Evolutionary conservation across 2,113 vertebrate species (phyloP).

Genomic region (Centropristis striata): DNA sequence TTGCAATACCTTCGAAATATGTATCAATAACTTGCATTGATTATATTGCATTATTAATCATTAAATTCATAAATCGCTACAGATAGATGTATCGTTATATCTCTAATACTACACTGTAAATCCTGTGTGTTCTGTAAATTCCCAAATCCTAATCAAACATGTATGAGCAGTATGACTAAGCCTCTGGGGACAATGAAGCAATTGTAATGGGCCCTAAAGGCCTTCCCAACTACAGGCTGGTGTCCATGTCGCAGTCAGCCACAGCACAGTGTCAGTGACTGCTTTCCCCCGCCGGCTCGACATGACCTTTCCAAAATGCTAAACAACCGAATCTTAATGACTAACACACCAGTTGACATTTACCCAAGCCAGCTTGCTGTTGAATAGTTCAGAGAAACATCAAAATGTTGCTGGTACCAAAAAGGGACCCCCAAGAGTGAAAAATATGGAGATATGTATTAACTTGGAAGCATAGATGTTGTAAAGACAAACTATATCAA

Average conservation of each 20-base stretch:
- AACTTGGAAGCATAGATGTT: not conserved
- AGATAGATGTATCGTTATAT: too few species aligned
- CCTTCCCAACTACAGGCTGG: slow-evolving; percentile 3
- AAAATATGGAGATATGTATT: not conserved
- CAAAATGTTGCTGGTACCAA: slow-evolving; percentile 59
- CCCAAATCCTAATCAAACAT: slow-evolving; percentile 10
- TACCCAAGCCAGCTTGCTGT: slow-evolving; percentile 62
- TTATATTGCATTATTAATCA: too few species aligned
- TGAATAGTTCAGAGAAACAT: slow-evolving; percentile 66
- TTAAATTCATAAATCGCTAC: too few species aligned
- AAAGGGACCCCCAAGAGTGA: slow-evolving; percentile 24
- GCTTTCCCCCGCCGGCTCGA: slow-evolving; percentile 63
- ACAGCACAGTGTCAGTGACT: slow-evolving; percentile 46
- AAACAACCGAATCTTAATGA: slow-evolving; percentile 75
- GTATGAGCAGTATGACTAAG: not conserved
- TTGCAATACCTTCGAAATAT: too few species aligned
- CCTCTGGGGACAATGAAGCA: slow-evolving; percentile 21
- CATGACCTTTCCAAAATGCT: slow-evolving; percentile 82
- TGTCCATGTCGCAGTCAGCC: slow-evolving; percentile 25
- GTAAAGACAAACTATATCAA: not conserved
- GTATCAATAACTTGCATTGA: too few species aligned
- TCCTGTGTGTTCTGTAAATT: slow-evolving; percentile 1
- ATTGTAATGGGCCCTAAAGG: slow-evolving; percentile 32
- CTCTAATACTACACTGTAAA: not conserved
- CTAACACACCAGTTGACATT: slow-evolving; percentile 83